Evolutionary conservation across 2,113 vertebrate genomes (phyloP).

Genomic region (Cyprinodon brontotheroides): DNA sequence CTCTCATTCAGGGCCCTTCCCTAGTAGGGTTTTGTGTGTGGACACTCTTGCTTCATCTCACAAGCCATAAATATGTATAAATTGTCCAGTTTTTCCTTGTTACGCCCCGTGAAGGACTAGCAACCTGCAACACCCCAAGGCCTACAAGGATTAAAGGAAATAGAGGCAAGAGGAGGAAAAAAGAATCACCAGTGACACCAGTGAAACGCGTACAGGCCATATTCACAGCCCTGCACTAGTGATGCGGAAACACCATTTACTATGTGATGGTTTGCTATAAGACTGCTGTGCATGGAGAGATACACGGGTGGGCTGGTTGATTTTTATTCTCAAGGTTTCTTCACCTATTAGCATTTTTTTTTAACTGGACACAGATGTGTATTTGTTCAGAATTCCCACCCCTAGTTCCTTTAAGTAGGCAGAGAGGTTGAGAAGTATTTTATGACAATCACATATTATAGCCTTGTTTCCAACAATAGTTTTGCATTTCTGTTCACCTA

Average conservation of each 20-base stretch:
- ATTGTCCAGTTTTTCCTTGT: background rate
- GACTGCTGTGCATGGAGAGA: too few species aligned
- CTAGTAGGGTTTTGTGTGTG: background rate
- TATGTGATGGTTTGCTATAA: too few species aligned
- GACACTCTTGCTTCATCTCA: background rate
- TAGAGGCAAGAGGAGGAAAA: too few species aligned
- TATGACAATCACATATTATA: background rate
- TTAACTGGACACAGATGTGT: too few species aligned
- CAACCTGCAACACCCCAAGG: background rate
- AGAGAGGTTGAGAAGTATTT: background rate
- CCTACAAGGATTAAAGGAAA: background rate
- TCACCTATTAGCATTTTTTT: too few species aligned
- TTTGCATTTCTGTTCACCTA: background rate
- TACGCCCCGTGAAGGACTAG: background rate
- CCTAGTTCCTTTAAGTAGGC: background rate
- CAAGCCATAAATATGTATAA: background rate
- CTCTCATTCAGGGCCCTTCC: background rate
- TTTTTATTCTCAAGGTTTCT: too few species aligned
- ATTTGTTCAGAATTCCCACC: too few species aligned
- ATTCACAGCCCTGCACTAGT: too few species aligned
- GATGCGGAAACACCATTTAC: too few species aligned
- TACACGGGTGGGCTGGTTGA: too few species aligned
- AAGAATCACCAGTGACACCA: too few species aligned
- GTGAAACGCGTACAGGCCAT: too few species aligned
- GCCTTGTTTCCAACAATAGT: background rate